Percentiles rank a stretch among this genome's conserved stretches.
Conservation (phyloP, 2,113 vertebrate genomes). For the Nyctereutes procyonoides region DNA sequence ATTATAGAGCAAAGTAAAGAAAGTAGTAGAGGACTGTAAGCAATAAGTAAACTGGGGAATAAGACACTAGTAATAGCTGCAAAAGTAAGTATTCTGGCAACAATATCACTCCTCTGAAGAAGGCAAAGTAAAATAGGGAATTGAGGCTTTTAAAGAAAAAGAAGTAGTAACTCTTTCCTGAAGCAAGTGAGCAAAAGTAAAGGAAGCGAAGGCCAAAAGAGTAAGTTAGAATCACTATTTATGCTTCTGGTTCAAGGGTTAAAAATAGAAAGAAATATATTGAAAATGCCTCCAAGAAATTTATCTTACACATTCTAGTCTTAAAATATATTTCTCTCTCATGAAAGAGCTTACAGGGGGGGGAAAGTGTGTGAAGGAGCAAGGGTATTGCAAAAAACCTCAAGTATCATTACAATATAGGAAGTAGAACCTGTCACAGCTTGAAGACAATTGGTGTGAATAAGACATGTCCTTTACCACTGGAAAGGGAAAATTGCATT, state of each 20-base stretch:
- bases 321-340: not conserved
- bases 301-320: not conserved
- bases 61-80: not conserved
- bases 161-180: not conserved
- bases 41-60: not conserved
- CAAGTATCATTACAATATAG: not conserved
- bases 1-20: not conserved
- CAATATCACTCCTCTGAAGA: not conserved
- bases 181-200: not conserved
- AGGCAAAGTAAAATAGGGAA: not conserved
- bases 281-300: not conserved
- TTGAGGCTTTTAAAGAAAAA: not conserved
- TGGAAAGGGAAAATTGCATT: not conserved
- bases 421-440: constrained; percentile 24
- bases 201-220: not conserved
- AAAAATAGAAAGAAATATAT: not conserved
- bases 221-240: not conserved
- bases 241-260: not conserved
- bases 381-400: not conserved
- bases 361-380: not conserved
- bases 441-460: constrained; percentile 40
- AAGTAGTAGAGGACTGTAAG: not conserved
- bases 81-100: not conserved
- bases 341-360: not conserved
- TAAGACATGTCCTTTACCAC: not conserved